Conservation (phyloP, 2,113 vertebrate genomes). For the Scatophagus argus region DNA sequence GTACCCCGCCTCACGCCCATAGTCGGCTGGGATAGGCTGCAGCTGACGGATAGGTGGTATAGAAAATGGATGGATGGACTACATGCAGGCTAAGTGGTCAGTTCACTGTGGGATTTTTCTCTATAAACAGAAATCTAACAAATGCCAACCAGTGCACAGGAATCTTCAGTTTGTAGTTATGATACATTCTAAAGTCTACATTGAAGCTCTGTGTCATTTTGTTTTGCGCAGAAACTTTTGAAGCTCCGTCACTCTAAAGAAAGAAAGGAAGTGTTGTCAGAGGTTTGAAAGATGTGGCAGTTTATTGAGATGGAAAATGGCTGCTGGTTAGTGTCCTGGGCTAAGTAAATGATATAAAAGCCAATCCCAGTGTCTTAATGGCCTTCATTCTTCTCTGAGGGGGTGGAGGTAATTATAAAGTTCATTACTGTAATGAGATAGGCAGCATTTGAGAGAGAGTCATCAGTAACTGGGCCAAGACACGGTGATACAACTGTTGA, state of each 20-base stretch:
- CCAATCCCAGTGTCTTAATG: slow-evolving; percentile 85
- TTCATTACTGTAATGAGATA: slow-evolving; percentile 88
- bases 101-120: neutral
- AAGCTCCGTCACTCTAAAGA: slow-evolving; percentile 48
- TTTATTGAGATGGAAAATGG: slow-evolving; percentile 87
- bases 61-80: too few relatives aligned
- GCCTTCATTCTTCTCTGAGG: slow-evolving; percentile 82
- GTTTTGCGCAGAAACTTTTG: slow-evolving; percentile 41
- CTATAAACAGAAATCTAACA: neutral
- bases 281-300: slow-evolving; percentile 77
- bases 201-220: slow-evolving; percentile 15
- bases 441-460: slow-evolving; percentile 79
- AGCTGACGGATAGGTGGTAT: too few relatives aligned
- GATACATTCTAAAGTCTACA: neutral
- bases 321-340: slow-evolving; percentile 82
- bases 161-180: neutral
- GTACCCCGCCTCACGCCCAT: too few relatives aligned
- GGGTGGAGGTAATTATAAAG: slow-evolving; percentile 88
- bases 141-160: neutral
- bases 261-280: slow-evolving; percentile 73
- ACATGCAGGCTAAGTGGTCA: too few relatives aligned
- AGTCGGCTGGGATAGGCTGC: too few relatives aligned
- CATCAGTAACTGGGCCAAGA: slow-evolving; percentile 75
- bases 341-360: slow-evolving; percentile 87
- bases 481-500: slow-evolving; percentile 78